Evolutionary conservation across 2,797 vertebrate species (phyloP).

Genomic region (Hapalemur alaotrensis): DNA sequence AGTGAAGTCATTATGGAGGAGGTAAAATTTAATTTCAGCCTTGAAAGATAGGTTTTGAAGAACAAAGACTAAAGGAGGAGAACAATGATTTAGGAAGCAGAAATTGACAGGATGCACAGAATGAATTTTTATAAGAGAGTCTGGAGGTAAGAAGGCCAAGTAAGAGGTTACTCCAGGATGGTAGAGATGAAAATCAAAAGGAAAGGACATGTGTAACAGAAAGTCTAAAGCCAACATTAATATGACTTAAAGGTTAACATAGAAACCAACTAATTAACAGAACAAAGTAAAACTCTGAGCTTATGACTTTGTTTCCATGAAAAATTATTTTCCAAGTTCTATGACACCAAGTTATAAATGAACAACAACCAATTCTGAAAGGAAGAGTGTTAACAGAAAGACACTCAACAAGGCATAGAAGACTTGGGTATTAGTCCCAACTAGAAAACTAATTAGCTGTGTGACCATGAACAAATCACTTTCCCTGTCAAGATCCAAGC

Average conservation of each 20-base stretch:
- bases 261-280: neutral
- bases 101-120: neutral
- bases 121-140: neutral
- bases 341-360: neutral
- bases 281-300: neutral
- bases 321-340: neutral
- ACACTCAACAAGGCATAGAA: neutral
- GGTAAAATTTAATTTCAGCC: neutral
- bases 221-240: neutral
- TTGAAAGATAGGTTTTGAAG: conserved; percentile 15
- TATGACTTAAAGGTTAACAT: neutral
- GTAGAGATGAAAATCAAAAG: neutral
- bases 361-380: neutral
- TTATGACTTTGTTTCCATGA: neutral
- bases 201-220: neutral
- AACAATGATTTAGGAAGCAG: neutral
- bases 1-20: neutral
- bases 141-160: neutral
- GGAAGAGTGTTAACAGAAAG: neutral
- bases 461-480: conserved; percentile 1
- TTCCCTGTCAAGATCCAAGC: neutral
- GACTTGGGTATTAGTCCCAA: neutral
- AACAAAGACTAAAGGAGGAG: conserved; percentile 17
- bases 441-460: neutral
- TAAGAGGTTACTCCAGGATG: neutral